Conservation (phyloP, 2,888 invertebrate species). For the Alcis repandata region DNA sequence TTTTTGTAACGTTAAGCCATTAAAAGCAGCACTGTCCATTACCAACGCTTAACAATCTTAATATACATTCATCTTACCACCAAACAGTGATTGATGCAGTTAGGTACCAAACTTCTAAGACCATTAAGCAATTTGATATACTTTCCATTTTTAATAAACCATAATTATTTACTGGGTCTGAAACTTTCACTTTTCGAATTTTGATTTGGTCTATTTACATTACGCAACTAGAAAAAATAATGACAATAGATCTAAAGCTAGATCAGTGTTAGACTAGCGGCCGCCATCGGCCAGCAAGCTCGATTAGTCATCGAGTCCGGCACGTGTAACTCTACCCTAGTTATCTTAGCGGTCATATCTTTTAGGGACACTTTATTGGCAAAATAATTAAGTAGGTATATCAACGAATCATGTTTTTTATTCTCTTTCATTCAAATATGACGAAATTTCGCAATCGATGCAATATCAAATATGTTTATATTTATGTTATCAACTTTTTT, state of each 20-base stretch:
- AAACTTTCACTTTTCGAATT: slow-evolving; percentile 73
- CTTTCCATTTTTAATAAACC: slow-evolving; percentile 70
- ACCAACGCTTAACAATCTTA: background rate
- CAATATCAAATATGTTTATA: no score
- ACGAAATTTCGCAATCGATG: background rate
- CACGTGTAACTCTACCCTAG: slow-evolving; percentile 27
- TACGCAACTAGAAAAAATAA: slow-evolving; percentile 56
- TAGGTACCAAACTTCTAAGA: slow-evolving; percentile 54
- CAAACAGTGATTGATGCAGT: slow-evolving; percentile 64
- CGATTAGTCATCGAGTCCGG: slow-evolving; percentile 45
- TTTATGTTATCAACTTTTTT: no score
- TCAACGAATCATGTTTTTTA: no score
- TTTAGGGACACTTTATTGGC: slow-evolving; percentile 11
- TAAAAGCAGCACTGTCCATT: slow-evolving; percentile 8
- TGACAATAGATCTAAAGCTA: slow-evolving; percentile 50
- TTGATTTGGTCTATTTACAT: slow-evolving; percentile 52
- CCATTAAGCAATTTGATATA: slow-evolving; percentile 70
- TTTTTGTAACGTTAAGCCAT: slow-evolving; percentile 1
- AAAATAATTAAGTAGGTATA: background rate
- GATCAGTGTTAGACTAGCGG: slow-evolving; percentile 47
- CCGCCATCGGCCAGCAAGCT: slow-evolving; percentile 36
- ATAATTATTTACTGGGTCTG: slow-evolving; percentile 67
- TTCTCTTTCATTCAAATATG: background rate
- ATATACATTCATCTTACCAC: slow-evolving; percentile 28
- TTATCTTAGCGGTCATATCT: slow-evolving; percentile 21